Evolutionary conservation across 1,140 invertebrate genomes (phyloP).

Genomic region (Diorhabda carinulata): DNA sequence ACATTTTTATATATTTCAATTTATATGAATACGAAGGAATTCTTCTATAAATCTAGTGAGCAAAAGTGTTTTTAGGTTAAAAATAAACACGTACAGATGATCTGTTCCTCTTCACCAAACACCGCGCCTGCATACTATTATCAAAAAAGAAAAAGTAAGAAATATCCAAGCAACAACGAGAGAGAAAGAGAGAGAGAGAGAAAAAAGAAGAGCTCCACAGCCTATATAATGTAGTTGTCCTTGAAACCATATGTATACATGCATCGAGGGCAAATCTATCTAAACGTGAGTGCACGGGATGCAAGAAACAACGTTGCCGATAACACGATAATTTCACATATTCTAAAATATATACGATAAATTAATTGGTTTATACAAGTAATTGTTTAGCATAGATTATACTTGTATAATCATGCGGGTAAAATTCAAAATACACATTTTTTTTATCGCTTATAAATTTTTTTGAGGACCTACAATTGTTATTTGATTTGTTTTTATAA

Average conservation of each 20-base stretch:
- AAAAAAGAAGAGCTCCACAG: constrained; percentile 26
- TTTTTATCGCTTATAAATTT: too few relatives aligned
- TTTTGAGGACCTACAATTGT: too few relatives aligned
- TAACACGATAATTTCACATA: too few relatives aligned
- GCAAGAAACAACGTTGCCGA: constrained; percentile 20
- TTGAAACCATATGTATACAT: constrained; percentile 39
- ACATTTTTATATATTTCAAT: too few relatives aligned
- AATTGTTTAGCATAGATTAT: too few relatives aligned
- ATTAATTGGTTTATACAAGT: too few relatives aligned
- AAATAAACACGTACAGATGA: not conserved
- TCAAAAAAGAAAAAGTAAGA: constrained; percentile 1
- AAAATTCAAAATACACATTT: not conserved
- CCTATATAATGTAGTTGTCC: constrained; percentile 38
- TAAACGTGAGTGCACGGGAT: constrained; percentile 28
- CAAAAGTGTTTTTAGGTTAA: too few relatives aligned
- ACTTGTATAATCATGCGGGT: constrained; percentile 6
- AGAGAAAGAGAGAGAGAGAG: not conserved
- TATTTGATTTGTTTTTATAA: too few relatives aligned
- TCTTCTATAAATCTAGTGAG: too few relatives aligned
- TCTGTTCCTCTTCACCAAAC: constrained; percentile 4
- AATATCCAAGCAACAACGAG: not conserved
- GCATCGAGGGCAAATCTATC: constrained; percentile 35
- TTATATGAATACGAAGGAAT: too few relatives aligned
- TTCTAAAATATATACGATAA: too few relatives aligned
- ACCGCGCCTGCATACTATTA: constrained; percentile 9